phyloP scores from a whole-genome alignment of 2,113 vertebrate genomes.

The Dendropsophus ebraccatus region DNA sequence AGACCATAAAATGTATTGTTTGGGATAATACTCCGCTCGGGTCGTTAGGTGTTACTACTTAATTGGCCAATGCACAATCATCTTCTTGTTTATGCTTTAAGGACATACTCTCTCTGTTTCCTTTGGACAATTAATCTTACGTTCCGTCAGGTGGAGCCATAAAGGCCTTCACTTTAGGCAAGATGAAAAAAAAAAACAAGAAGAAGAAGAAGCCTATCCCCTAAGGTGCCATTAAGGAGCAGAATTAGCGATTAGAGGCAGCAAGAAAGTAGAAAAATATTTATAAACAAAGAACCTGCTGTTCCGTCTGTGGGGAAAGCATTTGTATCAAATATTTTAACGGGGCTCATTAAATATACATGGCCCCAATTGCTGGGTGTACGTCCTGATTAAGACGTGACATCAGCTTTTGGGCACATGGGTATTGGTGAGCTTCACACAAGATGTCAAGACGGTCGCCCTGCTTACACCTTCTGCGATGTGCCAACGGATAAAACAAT shows the following conservation, averaged over 20 bases:
- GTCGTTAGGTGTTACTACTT: slow-evolving; percentile 47
- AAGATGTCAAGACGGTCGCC: slow-evolving; percentile 44
- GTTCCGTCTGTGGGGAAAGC: slow-evolving; percentile 59
- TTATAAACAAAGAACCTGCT: slow-evolving; percentile 60
- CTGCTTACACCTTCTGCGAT: slow-evolving; percentile 31
- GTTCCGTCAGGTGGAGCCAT: slow-evolving; percentile 50
- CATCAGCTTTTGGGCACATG: slow-evolving; percentile 54
- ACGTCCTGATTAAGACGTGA: slow-evolving; percentile 57
- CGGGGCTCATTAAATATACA: slow-evolving; percentile 59
- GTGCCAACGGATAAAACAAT: slow-evolving; percentile 26
- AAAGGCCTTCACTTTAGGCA: slow-evolving; percentile 47
- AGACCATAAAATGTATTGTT: slow-evolving; percentile 9
- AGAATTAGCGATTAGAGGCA: slow-evolving; percentile 58
- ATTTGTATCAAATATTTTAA: slow-evolving; percentile 59
- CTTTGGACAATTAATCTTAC: slow-evolving; percentile 51
- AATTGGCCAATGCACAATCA: neutral
- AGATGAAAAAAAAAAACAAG: slow-evolving; percentile 48
- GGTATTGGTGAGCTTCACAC: slow-evolving; percentile 47
- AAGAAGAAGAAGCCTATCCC: slow-evolving; percentile 12
- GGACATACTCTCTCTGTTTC: slow-evolving; percentile 14
- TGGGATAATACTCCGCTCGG: slow-evolving; percentile 15
- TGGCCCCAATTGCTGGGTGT: slow-evolving; percentile 56
- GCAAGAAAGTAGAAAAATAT: slow-evolving; percentile 61
- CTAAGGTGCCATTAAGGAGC: slow-evolving; percentile 58
- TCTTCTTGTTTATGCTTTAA: slow-evolving; percentile 2